Base-by-base conservation (phyloP, 2,888 invertebrate species). In the Busseola fusca region DNA sequence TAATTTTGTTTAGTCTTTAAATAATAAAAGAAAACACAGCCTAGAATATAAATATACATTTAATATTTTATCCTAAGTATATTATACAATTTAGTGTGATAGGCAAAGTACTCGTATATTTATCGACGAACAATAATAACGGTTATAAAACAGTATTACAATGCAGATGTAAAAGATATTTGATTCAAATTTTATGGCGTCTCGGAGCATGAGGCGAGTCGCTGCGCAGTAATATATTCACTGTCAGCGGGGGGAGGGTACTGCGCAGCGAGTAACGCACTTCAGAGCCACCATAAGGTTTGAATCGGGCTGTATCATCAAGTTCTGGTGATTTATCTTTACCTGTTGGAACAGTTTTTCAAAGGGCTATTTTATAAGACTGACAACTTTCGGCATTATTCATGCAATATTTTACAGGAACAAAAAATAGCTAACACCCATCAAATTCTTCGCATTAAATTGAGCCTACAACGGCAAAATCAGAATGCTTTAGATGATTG, bases 1-100 rank as follows among this genome's bases (percentile, higher is more conserved):
- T 86, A 83, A 85, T 86, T 84, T 87, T 83, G 78, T 82, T 84
- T 81, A 83, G 65, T 74, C 72, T 72, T 56, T 74, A 73, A 66
- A 80, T 73, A 74, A 75, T 64, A 62, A 64, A 77, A 80, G 60
- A 74, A 80, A 86, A 88, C 84, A 87, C 84, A 86, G 76, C 80
- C 76, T 84, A 82, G 74, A 71, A 80, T 69, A 74, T 75, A 72
- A 68, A 81, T 80, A 71, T 74, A 72, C 66, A 63, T 60, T 65
- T 79, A 73, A 59, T 64, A 79, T 73, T 72, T 52, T 73, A 72
- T 68, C 67, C 48, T 76, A 82, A 50, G 40, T 72, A 74, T 67
- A 72, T 58, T 57, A 45, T 48, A 48, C 54, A 56, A 52, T 70
- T 69, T 60, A 25, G 62, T 60, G 57, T 63, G 56, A 60, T 69